Conservation (phyloP, 2,888 invertebrate genomes). For the Ochropleura plecta region DNA sequence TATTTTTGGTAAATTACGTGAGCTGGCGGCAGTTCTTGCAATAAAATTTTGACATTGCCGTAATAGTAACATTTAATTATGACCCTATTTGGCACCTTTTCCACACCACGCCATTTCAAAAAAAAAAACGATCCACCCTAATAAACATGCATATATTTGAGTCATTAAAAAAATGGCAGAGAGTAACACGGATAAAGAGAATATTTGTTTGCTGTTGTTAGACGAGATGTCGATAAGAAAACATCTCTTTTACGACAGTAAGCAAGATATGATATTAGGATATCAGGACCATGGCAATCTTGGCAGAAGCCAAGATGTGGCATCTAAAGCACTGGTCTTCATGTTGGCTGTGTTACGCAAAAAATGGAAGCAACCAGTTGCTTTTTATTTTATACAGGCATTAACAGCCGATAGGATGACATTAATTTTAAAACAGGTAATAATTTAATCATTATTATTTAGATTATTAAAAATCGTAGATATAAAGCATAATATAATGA, state of each 20-base stretch:
- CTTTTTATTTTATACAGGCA: not conserved
- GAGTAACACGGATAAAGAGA: not conserved
- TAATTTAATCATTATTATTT: not conserved
- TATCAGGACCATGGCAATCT: slow-evolving; percentile 3
- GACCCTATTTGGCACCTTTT: too few relatives aligned
- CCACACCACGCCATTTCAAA: too few relatives aligned
- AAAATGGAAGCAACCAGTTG: not conserved
- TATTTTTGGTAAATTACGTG: too few relatives aligned
- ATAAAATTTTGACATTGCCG: too few relatives aligned
- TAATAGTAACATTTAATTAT: too few relatives aligned
- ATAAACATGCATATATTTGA: slow-evolving; percentile 2
- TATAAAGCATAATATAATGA: too few relatives aligned
- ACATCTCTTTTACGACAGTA: slow-evolving; percentile 1
- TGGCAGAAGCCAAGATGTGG: slow-evolving; percentile 1
- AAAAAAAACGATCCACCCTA: too few relatives aligned
- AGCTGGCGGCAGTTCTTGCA: too few relatives aligned
- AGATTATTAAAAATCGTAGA: too few relatives aligned
- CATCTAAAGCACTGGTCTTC: slow-evolving; percentile 1
- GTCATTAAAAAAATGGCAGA: not conserved
- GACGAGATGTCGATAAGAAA: slow-evolving; percentile 1
- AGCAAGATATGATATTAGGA: not conserved
- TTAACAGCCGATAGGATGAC: not conserved
- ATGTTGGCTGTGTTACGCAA: not conserved
- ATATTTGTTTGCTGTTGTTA: not conserved
- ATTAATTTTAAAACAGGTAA: not conserved